phyloP scores from a whole-genome alignment of 92 coral and sea anemone species.

The Heteractis magnifica region DNA sequence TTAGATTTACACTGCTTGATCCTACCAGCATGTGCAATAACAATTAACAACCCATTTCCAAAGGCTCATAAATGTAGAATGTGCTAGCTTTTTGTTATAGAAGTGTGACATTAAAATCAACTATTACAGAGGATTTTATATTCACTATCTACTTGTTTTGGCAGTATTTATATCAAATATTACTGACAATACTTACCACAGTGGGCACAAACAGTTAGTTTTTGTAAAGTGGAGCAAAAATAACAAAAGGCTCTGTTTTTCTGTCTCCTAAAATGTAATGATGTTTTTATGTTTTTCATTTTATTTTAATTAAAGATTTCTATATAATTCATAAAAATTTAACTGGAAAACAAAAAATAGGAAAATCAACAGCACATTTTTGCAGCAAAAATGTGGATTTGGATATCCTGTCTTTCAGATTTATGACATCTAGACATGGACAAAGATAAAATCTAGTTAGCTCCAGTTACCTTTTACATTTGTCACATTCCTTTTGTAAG shows the following conservation, averaged over 20 bases:
- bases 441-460: not conserved
- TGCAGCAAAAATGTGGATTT: not conserved
- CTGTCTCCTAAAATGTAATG: slow-evolving; percentile 67
- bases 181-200: slow-evolving; percentile 69
- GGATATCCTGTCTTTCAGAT: not conserved
- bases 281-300: not conserved
- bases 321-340: no score
- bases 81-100: not conserved
- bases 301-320: no score
- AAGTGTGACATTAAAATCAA: not conserved
- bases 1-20: no score
- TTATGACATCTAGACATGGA: not conserved
- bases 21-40: no score
- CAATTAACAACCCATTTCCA: no score
- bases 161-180: not conserved
- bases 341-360: no score
- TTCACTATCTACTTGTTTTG: not conserved
- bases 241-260: slow-evolving; percentile 97
- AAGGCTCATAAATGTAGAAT: no score
- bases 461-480: slow-evolving; percentile 80
- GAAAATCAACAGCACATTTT: no score
- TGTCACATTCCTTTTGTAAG: slow-evolving; percentile 83
- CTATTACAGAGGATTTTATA: no score
- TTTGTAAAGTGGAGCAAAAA: slow-evolving; percentile 84
- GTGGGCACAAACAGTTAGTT: slow-evolving; percentile 80